phyloP scores from a whole-genome alignment of 2,113 vertebrate genomes.

The Sceloporus tristichus region DNA sequence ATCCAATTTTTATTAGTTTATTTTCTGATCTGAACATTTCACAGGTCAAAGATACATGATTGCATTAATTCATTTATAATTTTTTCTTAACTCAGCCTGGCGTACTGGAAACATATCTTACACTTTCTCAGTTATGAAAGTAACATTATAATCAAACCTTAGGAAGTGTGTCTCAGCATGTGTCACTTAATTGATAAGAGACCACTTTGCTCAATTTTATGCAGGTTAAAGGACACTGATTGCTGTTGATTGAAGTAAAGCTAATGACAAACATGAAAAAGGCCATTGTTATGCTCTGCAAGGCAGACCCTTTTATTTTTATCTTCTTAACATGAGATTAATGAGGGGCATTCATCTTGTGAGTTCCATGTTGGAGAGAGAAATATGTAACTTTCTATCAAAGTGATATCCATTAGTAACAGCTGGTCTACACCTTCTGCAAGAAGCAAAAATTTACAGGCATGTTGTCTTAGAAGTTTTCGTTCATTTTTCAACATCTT shows the following conservation, averaged over 20 bases:
- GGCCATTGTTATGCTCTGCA: constrained; percentile 7
- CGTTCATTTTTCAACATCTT: fast-evolving
- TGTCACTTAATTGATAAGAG: constrained; percentile 49
- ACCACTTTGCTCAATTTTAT: constrained; percentile 25
- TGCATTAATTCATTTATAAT: not conserved
- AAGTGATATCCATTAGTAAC: constrained; percentile 17
- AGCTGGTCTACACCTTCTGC: not conserved
- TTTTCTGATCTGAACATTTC: not conserved
- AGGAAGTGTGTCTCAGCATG: constrained; percentile 26
- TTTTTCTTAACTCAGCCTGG: not conserved
- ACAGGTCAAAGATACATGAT: constrained; percentile 4
- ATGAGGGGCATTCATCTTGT: constrained; percentile 26
- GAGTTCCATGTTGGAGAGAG: not conserved
- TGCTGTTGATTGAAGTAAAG: constrained; percentile 48
- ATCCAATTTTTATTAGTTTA: not conserved
- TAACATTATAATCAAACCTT: not conserved
- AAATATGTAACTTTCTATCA: constrained; percentile 29
- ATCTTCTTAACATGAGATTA: constrained; percentile 24
- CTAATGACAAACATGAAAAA: constrained; percentile 42
- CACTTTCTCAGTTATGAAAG: not conserved
- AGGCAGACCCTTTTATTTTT: constrained; percentile 23
- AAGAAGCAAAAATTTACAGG: not conserved
- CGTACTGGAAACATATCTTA: not conserved
- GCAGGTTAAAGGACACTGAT: constrained; percentile 55
- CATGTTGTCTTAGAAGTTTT: constrained; percentile 17